A percentile compares a stretch with the other conserved stretches of the same genome.
phyloP scores from a whole-genome alignment of 1,140 invertebrate species.

The Acromyrmex echinatior region DNA sequence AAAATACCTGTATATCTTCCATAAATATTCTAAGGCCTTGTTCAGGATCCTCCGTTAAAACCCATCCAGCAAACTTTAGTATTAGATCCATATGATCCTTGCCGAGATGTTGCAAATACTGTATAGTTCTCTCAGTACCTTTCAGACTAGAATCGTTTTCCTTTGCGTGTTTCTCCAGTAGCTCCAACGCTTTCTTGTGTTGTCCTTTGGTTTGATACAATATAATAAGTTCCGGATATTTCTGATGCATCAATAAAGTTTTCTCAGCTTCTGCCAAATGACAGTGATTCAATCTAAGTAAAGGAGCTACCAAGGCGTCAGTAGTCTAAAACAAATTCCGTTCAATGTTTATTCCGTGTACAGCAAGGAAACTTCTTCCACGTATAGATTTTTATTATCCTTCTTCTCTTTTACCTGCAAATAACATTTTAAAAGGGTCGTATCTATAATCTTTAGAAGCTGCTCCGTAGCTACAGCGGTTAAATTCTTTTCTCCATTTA shows the following conservation, averaged over 20 bases:
- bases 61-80: constrained; percentile 98
- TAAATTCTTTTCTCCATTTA: constrained; percentile 81
- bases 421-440: constrained; percentile 98
- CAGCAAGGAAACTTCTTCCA: not conserved
- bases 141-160: constrained; percentile 92
- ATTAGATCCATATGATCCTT: constrained; percentile 95
- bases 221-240: constrained; percentile 97
- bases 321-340: constrained; percentile 91
- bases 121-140: constrained; percentile 94
- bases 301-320: constrained; percentile 95
- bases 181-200: constrained; percentile 96
- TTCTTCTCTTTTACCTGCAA: constrained; percentile 93
- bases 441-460: constrained; percentile 97
- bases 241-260: constrained; percentile 94
- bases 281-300: constrained; percentile 97
- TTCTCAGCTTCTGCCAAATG: constrained; percentile 97
- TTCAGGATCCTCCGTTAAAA: constrained; percentile 94
- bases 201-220: constrained; percentile 97
- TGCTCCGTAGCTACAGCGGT: constrained; percentile 87
- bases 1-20: constrained; percentile 90
- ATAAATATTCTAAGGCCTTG: constrained; percentile 98
- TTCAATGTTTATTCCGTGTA: not conserved
- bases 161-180: constrained; percentile 94
- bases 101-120: constrained; percentile 97
- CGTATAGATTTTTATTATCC: constrained; percentile 15